A percentile compares a stretch with the other conserved stretches of the same genome.
phyloP scores from a whole-genome alignment of 2,797 vertebrate species.

The Pseudochirops cupreus region DNA sequence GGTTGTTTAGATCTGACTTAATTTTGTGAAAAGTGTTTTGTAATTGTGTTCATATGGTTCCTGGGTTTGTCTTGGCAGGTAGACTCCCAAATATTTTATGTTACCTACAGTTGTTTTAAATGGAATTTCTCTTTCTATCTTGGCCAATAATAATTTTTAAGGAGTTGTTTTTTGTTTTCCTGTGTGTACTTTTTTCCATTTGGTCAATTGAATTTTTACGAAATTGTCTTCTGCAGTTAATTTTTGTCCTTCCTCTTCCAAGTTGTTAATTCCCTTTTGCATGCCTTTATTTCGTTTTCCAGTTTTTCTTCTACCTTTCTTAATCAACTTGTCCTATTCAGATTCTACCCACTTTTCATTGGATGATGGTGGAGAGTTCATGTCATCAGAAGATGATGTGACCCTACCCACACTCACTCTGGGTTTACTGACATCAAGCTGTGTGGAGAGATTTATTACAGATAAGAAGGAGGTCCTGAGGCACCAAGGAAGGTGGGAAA shows the following conservation, averaged over 20 bases:
- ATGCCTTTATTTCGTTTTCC: no score
- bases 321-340: neutral
- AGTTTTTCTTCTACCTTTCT: no score
- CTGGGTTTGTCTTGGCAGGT: neutral
- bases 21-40: no score
- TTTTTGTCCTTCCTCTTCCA: no score
- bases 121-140: neutral
- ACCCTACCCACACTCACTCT: neutral
- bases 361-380: neutral
- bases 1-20: neutral
- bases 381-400: neutral
- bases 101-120: neutral
- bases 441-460: neutral
- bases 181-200: no score
- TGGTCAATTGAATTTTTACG: no score
- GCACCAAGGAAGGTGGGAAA: no score
- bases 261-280: no score
- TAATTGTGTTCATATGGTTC: neutral
- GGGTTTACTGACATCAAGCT: neutral
- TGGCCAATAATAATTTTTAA: no score
- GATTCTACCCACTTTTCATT: neutral
- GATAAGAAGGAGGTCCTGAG: neutral
- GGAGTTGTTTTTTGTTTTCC: no score
- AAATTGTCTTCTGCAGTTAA: no score
- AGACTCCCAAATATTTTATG: neutral